Evolutionary conservation across 2,888 invertebrate genomes (phyloP).

Genomic region (Pterostichus madidus): DNA sequence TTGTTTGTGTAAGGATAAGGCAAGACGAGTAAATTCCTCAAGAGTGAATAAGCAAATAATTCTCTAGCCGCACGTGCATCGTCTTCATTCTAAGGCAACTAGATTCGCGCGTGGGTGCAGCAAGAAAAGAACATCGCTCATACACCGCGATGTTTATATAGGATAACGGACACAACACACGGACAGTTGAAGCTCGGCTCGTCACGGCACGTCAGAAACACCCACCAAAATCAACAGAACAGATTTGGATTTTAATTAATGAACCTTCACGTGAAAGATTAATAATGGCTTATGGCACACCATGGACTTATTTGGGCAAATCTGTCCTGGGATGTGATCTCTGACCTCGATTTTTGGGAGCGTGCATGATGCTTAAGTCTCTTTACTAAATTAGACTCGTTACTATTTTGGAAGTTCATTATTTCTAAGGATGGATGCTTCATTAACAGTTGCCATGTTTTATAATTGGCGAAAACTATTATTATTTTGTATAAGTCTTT

Average conservation of each 20-base stretch:
- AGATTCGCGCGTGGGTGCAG: conserved; percentile 18
- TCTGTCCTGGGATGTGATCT: background rate
- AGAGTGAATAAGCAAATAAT: too few relatives aligned
- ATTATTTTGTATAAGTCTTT: too few relatives aligned
- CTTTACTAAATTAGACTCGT: too few relatives aligned
- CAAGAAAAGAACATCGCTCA: conserved; percentile 33
- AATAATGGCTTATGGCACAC: conserved; percentile 36
- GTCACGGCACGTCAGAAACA: conserved; percentile 40
- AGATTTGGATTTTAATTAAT: conserved; percentile 60
- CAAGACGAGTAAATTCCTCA: too few relatives aligned
- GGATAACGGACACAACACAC: conserved; percentile 10
- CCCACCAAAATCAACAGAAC: conserved; percentile 41
- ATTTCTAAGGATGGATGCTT: too few relatives aligned
- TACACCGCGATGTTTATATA: conserved; percentile 24
- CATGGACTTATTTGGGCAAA: conserved; percentile 54
- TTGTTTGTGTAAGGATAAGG: too few relatives aligned
- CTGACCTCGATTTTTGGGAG: conserved; percentile 10
- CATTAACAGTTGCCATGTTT: too few relatives aligned
- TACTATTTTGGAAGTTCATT: too few relatives aligned
- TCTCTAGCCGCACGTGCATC: conserved; percentile 1
- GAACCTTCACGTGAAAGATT: conserved; percentile 56
- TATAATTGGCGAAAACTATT: too few relatives aligned
- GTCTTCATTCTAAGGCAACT: background rate
- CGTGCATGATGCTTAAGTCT: too few relatives aligned
- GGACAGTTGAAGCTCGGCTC: conserved; percentile 5